Evolutionary conservation across 2,113 vertebrate genomes (phyloP).

Genomic region (Sus scrofa): DNA sequence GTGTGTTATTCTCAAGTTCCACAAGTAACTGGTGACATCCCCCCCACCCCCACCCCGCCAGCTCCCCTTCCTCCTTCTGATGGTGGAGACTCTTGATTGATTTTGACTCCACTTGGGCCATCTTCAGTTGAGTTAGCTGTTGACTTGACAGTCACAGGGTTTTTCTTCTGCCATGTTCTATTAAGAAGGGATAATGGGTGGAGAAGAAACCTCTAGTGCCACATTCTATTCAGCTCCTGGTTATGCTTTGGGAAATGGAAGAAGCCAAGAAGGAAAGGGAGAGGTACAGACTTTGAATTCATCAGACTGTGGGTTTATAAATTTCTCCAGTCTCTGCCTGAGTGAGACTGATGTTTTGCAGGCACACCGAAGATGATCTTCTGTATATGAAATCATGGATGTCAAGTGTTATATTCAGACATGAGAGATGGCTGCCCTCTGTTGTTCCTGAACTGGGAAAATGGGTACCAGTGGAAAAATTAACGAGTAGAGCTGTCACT

Average conservation of each 20-base stretch:
- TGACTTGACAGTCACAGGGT: neutral
- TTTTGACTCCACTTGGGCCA: conserved; percentile 8
- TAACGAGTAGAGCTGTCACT: conserved; percentile 63
- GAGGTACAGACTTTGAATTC: conserved; percentile 67
- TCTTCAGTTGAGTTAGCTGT: neutral
- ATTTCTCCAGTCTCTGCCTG: conserved; percentile 53
- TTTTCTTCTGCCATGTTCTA: conserved; percentile 60
- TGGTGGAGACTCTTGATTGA: neutral
- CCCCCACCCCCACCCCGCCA: neutral
- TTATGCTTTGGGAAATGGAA: conserved; percentile 58
- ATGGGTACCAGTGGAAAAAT: conserved; percentile 66
- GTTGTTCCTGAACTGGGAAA: conserved; percentile 75
- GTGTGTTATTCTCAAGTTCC: neutral
- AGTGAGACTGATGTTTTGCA: conserved; percentile 74
- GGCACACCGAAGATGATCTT: conserved; percentile 72
- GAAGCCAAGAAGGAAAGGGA: conserved; percentile 71
- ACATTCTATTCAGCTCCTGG: conserved; percentile 41
- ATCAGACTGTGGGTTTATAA: conserved; percentile 63
- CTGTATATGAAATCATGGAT: conserved; percentile 64
- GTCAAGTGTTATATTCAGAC: conserved; percentile 58
- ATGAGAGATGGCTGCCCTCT: conserved; percentile 73
- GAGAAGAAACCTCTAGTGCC: conserved; percentile 20
- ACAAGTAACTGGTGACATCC: neutral
- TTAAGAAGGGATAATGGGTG: conserved; percentile 59
- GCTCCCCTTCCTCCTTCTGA: neutral